These are phyloP conservation scores for Melanotaenia nigrans DNA, from an alignment of 2,797 vertebrate species.

Conservation along the genomic window DNA sequence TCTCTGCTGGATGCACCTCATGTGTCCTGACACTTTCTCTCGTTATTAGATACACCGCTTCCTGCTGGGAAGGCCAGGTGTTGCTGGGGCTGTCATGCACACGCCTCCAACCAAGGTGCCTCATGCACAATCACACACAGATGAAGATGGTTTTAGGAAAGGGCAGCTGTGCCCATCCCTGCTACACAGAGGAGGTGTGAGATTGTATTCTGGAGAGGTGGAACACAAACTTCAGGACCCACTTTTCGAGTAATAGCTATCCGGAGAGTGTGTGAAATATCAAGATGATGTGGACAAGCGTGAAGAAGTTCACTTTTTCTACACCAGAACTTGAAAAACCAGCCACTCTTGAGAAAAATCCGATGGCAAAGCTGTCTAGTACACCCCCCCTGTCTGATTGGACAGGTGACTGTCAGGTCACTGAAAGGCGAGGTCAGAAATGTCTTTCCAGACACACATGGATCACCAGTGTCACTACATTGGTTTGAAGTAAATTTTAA, in stretches of 20 bases:
- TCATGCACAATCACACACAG: slow-evolving; percentile 6
- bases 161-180: slow-evolving; percentile 43
- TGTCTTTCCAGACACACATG: too few relatives aligned
- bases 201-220: slow-evolving; percentile 36
- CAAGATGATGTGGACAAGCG: slow-evolving; percentile 28
- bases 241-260: slow-evolving; percentile 40
- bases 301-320: slow-evolving; percentile 2
- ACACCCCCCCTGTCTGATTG: too few relatives aligned
- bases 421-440: too few relatives aligned
- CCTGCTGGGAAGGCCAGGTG: slow-evolving; percentile 71
- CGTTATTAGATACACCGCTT: slow-evolving; percentile 71
- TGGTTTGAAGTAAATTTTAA: too few relatives aligned
- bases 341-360: not conserved
- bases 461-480: too few relatives aligned
- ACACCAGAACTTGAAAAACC: not conserved
- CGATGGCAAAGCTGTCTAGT: not conserved
- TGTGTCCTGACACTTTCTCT: slow-evolving; percentile 67
- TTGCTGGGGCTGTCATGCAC: slow-evolving; percentile 58
- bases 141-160: slow-evolving; percentile 8
- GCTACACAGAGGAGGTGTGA: slow-evolving; percentile 47
- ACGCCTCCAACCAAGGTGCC: slow-evolving; percentile 30
- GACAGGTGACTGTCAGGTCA: too few relatives aligned
- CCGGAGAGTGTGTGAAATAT: slow-evolving; percentile 37
- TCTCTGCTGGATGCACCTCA: slow-evolving; percentile 39
- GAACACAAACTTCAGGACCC: slow-evolving; percentile 35